Base-by-base conservation (phyloP, 1,140 invertebrate genomes). In the Globodera rostochiensis region DNA sequence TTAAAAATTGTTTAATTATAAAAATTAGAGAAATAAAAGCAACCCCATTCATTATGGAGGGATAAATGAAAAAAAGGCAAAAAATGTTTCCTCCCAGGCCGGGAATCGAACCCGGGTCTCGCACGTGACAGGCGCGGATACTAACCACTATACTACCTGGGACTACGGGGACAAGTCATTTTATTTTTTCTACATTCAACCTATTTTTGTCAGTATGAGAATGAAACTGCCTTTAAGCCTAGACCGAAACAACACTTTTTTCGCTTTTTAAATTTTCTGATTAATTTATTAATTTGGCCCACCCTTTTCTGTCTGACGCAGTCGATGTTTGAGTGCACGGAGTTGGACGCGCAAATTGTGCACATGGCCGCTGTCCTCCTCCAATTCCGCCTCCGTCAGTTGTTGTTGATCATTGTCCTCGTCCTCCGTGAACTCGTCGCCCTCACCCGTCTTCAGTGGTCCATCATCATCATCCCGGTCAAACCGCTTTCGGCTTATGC, bases 71-170 rank as follows among this genome's bases (percentile, higher is more conserved):
- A 74, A 8, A 74, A 74, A 36, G 7, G 67, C 25, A 74, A 74
- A 74, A 74, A 74, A 74, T 53, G n/a, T 74, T 36, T 75, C 57
- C 80, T 80, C 80, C 80, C 73, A 53, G 80, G 74, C 76, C 80
- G 80, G 80, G 80, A 80, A 80, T 80, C 80, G 74, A 80, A 80
- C 80, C 80, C 80, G 80, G 80, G 80, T 80, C 80, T 80, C 80
- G 80, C 80, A 83, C 71, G 73, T 75, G 49, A 73, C 78, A 80
- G 83, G 83, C 82, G 80, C 80, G 80, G 80, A 80, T 80, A 80
- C 80, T 80, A 75, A 80, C 80, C 80, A 80, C 57, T 83, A 74
- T 76, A 83, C 49, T 84, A 69, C 6, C 66, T 76, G 64, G 73
- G 81, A 75, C 57, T 15, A 4, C 11, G 6, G 5, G 57, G 11